Conservation (phyloP, 2,888 invertebrate species). For the Eucriotettix oculatus region DNA sequence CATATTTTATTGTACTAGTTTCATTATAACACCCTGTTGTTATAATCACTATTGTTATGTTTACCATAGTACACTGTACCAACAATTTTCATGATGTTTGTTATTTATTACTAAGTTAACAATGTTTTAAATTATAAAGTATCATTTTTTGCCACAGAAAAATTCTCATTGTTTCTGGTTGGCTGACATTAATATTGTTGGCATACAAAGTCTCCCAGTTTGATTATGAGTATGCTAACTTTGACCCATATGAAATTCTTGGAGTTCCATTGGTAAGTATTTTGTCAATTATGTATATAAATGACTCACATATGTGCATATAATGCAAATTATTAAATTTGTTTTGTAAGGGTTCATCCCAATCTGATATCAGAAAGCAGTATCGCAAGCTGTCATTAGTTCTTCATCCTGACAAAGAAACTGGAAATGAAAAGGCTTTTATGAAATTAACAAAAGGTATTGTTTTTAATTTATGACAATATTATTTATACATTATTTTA, state of each 20-base stretch:
- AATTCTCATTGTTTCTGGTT: constrained; percentile 60
- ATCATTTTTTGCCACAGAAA: constrained; percentile 37
- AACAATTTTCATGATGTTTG: too few species aligned
- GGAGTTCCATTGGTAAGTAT: constrained; percentile 58
- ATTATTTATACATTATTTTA: background rate
- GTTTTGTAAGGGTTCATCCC: constrained; percentile 51
- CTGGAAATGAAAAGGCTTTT: constrained; percentile 91
- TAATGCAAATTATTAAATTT: background rate
- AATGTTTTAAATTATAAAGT: background rate
- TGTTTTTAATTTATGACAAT: constrained; percentile 8
- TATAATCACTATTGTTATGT: too few species aligned
- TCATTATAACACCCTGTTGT: too few species aligned
- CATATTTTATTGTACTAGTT: too few species aligned
- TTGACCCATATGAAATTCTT: constrained; percentile 95
- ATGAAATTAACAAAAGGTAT: constrained; percentile 93
- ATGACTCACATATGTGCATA: background rate
- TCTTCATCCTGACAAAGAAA: constrained; percentile 94
- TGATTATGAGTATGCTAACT: constrained; percentile 96
- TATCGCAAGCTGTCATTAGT: constrained; percentile 86
- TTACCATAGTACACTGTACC: too few species aligned
- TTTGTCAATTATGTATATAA: background rate
- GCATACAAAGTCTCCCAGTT: constrained; percentile 90
- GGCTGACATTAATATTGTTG: constrained; percentile 62
- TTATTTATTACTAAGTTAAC: background rate
- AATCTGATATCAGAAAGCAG: constrained; percentile 83